Base-by-base conservation (phyloP, 2,797 vertebrate genomes). In the Helarctos malayanus region DNA sequence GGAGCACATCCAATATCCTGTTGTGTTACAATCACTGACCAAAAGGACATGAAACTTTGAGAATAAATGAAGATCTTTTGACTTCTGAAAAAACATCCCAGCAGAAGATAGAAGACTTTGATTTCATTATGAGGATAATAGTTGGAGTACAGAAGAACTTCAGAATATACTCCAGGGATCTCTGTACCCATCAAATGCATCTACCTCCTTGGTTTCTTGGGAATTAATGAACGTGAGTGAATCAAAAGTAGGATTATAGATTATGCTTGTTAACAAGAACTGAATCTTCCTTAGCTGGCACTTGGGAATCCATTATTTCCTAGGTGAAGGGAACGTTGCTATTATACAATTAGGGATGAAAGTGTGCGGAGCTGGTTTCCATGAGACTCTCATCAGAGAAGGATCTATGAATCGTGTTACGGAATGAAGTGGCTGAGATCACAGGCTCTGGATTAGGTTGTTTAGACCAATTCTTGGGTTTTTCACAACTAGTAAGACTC, bases 11-110 rank as follows among this genome's bases (percentile, higher is more conserved):
- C 78, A 80, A 19, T 84, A 76, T 61, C 56, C 71, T 83, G 27
- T 81, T 82, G 45, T 45, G 27, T 92, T 68, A 9, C 6, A 27
- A 3, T 65, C 65, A 68, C 38, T 61, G 65, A 35, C 47, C 52
- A 59, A 69, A 89, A 12, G 13, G 47, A 29, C 38, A 2, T 38
- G 83, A 56, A 47, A 63, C 23, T 65, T 71, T n/a, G 29, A 38
- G 73, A 81, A 80, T 54, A 49, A 81, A 32, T 56, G 29, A 63
- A 80, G 38, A 27, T 59, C 4, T 69, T 63, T 81, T 75, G 76
- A 57, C 12, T 96, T 90, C 54, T 71, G 87, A 73, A 59, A 88
- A 80, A 29, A 35, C 25, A 29, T 16, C 45, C 5, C n/a, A 76
- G 52, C 59, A 94, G 56, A 88, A 73, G 82, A 56, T 13, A 41